Evolutionary conservation across 2,888 invertebrate genomes (phyloP), one percentile per base, ranked within the genome.

Genomic region (Thysanoteuthis rhombus): DNA sequence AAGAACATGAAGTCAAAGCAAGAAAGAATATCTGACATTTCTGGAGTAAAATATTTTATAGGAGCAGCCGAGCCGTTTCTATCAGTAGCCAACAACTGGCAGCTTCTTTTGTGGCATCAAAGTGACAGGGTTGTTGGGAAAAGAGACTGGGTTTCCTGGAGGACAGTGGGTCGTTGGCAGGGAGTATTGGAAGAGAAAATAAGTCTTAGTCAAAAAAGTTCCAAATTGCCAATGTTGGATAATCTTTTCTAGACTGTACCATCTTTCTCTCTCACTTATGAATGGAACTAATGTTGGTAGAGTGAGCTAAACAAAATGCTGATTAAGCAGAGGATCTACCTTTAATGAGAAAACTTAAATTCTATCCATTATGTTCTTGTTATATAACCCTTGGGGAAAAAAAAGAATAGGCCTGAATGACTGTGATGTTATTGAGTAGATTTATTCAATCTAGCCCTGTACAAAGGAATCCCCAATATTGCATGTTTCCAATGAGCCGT

Each of bases 21-120:
- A n/a, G n/a, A 58, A n/a, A 75, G n/a, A 75, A 75, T 75, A 75
- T 75, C 75, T 75, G 75, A 75, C n/a, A 75, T 75, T 75, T 75
- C 75, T n/a, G n/a, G 45, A n/a, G 75, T 75, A 75, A 75, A 75
- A 75, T 75, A 75, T n/a, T 75, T 75, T 75, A 75, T 75, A 75
- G n/a, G 16, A 36, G 75, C 75, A 75, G 75, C n/a, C 75, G 16
- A 36, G 75, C 75, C 16, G 75, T 75, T 75, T 75, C 75, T 75
- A 75, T 75, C 75, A 75, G 75, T 36, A n/a, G 75, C 75, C n/a
- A 36, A 75, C 75, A 75, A 75, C n/a, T 75, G 75, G 75, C 75
- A 75, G n/a, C 19, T 75, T 75, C 75, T 75, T 75, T n/a, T 75
- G 75, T 75, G n/a, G n/a, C 75, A n/a, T 75, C 75, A 75, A 75